Conservation (phyloP, 2,797 vertebrate genomes). For the Argya squamiceps region DNA sequence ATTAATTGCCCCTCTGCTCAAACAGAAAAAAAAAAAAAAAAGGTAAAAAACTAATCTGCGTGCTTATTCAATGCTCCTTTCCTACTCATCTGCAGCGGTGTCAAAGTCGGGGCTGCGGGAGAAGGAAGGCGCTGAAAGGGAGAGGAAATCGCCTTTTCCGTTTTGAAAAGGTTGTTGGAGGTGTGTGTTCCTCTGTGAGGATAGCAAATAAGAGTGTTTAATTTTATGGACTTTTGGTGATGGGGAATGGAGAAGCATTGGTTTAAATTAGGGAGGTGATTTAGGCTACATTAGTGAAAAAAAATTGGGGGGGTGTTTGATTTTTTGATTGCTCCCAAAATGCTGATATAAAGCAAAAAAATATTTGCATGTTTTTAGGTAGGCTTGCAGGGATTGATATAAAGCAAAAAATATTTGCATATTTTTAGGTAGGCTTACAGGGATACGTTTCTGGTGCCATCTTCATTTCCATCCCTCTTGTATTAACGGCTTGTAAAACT, state of each 20-base stretch:
- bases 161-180: neutral
- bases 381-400: neutral
- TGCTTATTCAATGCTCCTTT: neutral
- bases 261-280: neutral
- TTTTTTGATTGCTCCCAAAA: neutral
- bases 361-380: neutral
- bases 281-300: neutral
- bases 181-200: neutral
- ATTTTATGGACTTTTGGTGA: neutral
- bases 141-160: conserved; percentile 6
- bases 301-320: neutral
- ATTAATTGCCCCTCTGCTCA: conserved; percentile 45
- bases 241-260: neutral
- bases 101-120: neutral
- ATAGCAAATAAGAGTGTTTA: neutral
- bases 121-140: neutral
- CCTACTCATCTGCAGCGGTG: neutral
- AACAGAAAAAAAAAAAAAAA: conserved; percentile 48
- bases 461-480: neutral
- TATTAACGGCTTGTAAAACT: neutral
- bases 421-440: neutral
- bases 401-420: neutral
- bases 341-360: neutral
- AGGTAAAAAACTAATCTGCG: neutral
- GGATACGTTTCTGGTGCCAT: neutral